Percentiles rank a stretch among this genome's conserved stretches.
Conservation (phyloP, 2,797 vertebrate species). For the Ibycter americanus region DNA sequence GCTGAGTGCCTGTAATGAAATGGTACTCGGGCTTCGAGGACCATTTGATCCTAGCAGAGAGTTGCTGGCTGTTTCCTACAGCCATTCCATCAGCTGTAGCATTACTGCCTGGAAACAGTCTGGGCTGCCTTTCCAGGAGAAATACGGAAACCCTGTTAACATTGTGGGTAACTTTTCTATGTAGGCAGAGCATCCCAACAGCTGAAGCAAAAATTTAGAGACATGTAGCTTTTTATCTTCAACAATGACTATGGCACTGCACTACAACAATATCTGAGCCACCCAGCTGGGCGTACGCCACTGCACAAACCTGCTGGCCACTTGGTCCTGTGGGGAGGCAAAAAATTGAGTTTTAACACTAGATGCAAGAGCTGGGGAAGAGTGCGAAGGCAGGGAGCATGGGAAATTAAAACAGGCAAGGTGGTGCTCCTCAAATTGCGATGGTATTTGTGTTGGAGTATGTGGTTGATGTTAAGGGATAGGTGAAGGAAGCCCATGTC, state of each 20-base stretch:
- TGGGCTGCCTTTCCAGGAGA: not conserved
- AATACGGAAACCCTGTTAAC: not conserved
- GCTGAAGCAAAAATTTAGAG: not conserved
- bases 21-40: not conserved
- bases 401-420: not conserved
- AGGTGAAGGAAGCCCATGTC: not conserved
- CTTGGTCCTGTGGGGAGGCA: not conserved
- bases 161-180: not conserved
- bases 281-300: not conserved
- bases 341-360: not conserved
- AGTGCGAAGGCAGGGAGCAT: not conserved
- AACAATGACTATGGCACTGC: accelerated
- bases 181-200: not conserved
- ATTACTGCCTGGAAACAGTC: not conserved
- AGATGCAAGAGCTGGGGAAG: not conserved
- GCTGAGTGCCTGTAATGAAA: not conserved
- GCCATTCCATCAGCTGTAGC: not conserved
- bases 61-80: not conserved
- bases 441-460: not conserved
- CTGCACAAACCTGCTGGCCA: not conserved
- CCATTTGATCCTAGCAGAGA: not conserved
- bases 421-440: not conserved
- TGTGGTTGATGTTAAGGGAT: not conserved
- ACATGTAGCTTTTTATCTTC: not conserved
- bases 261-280: not conserved